Base-by-base conservation (phyloP, 2,113 vertebrate genomes). In the Cyphotilapia sp. region DNA sequence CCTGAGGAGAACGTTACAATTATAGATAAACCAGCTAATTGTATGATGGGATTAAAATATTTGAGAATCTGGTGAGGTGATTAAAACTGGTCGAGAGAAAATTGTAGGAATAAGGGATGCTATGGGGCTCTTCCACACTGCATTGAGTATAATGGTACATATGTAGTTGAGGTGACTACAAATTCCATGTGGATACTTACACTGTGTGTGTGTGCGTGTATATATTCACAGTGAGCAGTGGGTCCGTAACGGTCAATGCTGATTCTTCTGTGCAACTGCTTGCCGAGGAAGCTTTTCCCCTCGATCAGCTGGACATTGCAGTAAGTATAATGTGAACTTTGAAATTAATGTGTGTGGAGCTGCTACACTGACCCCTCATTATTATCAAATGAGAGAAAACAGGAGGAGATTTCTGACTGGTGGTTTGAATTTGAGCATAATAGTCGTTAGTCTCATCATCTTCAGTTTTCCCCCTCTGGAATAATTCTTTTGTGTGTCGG, bases 221-320 rank as follows among this genome's bases (percentile, higher is more conserved):
- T 92, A 14, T 87, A 17, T 76, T 16, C 6, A 0, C 94, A 99
- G 98, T 98, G 92, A 99, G 98, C 97, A 99, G 98, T 0, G 98
- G 98, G 57, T 99, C 98, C 0, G 57, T 99, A 93, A 98, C 98
- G 0, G 98, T 99, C 90, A 98, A 99, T 1, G 97, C 96, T 0
- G 98, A 99, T 91, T 98, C 98, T 71, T 98, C 98, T 0, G 98
- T 99, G 88, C 98, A 99, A 91, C 91, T 99, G 83, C 93, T 99
- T 45, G 98, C 97, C 0, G 98, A 99, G 88, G 99, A 98, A 92
- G 98, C 97, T 0, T 95, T 97, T 59, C 94, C 97, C 0, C 92
- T 99, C 89, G 98, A 99, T 92, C 97, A 97, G 95, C 93, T 99
- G 88, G 99, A 99, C 61, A 33, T 97, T 33, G 95, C 96, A 83